phyloP scores from a whole-genome alignment of 1,140 invertebrate genomes.

The Drosophila varians region DNA sequence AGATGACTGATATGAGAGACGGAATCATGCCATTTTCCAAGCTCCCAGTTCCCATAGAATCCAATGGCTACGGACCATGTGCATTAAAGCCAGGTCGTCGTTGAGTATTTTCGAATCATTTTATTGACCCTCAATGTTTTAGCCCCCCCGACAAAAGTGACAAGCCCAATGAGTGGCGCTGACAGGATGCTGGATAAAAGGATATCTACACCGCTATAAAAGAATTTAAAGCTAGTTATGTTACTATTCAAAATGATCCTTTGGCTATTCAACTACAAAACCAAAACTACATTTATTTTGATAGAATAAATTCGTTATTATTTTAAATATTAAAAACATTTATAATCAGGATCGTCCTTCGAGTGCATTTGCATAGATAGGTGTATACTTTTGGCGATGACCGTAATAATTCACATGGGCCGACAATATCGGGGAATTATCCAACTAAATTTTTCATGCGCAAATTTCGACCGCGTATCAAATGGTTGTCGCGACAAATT shows the following conservation, averaged over 20 bases:
- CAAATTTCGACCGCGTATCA: slow-evolving; percentile 27
- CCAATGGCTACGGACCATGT: slow-evolving; percentile 1
- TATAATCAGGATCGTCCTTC: neutral
- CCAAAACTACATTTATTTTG: neutral
- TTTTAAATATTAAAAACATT: neutral
- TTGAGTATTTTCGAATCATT: slow-evolving; percentile 28
- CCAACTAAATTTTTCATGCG: slow-evolving; percentile 52
- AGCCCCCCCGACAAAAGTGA: slow-evolving; percentile 16
- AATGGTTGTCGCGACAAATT: slow-evolving; percentile 35
- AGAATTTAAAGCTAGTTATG: too few species aligned
- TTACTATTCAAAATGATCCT: too few species aligned
- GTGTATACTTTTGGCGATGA: neutral
- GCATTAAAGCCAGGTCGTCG: slow-evolving; percentile 25
- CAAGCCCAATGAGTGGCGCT: slow-evolving; percentile 24
- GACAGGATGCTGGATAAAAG: too few species aligned
- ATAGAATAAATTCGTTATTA: neutral
- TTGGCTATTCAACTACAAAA: neutral
- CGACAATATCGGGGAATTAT: slow-evolving; percentile 36
- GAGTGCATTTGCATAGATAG: slow-evolving; percentile 16
- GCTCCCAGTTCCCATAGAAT: neutral
- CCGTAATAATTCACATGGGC: slow-evolving; percentile 34
- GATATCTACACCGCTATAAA: too few species aligned
- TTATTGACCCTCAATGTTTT: slow-evolving; percentile 62
- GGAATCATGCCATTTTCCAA: slow-evolving; percentile 35
- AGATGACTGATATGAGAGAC: slow-evolving; percentile 70